Base-by-base conservation (phyloP, 2,888 invertebrate species). In the Dexiosoma caninum region DNA sequence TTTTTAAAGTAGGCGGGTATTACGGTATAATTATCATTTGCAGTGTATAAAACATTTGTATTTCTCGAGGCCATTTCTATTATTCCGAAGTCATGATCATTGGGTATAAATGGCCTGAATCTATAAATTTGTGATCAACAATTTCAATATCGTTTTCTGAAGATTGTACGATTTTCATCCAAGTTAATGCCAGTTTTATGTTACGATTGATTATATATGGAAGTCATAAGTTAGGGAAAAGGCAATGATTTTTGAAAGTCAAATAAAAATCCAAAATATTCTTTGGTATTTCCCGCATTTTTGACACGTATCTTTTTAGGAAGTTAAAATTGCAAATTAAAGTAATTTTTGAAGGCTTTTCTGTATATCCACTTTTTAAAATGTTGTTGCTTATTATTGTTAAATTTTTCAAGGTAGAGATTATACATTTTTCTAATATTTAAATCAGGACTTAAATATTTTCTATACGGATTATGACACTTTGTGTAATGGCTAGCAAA, bases 181-280 rank as follows among this genome's bases (percentile, higher is more conserved):
- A 46, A 21, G 46, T 14, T 42, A 42, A 42, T 42, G 42, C 42
- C 3, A 42, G 14, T 14, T 42, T 42, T 14, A 42, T 42, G 42
- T 35, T 35, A 4, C 35, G n/a, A n/a, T n/a, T n/a, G 35, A 35
- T 35, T 35, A 40, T 37, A 59, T 59, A 59, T 23, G 37, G 57
- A 60, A 16, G 42, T 42, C 27, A 27, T 60, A 60, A 60, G 42
- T 44, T 44, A 42, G 27, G 42, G 42, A 42, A 60, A 60, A 42
- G 27, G 30, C 42, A 60, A 60, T 44, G 30, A 42, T 42, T 60
- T 60, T 30, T 44, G 60, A 60, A 60, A 60, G 42, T 44, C 44
- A 30, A 60, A 44, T 60, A 30, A 60, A 60, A 60, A 60, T 30
- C 27, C 60, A 60, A 60, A 60, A 60, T 60, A 60, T 60, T 60